Evolutionary conservation across 1,140 invertebrate genomes (phyloP).

Genomic region (Lepidurus couesii): DNA sequence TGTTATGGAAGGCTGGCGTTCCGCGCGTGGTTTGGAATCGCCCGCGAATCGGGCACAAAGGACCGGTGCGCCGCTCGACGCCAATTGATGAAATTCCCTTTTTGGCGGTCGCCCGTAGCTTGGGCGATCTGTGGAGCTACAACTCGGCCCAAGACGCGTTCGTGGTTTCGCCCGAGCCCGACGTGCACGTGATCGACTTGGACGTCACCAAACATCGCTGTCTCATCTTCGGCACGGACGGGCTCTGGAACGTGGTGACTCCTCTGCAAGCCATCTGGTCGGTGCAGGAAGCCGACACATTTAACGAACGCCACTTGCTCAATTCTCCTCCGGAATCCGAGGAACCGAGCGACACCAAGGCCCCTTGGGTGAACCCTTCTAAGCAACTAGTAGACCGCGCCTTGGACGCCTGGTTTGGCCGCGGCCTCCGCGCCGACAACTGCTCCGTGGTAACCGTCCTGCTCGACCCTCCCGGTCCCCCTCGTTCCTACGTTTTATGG

Average conservation of each 20-base stretch:
- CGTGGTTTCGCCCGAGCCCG: constrained; percentile 94
- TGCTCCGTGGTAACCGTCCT: constrained; percentile 89
- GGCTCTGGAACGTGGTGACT: constrained; percentile 91
- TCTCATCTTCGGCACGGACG: constrained; percentile 92
- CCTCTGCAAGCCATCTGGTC: constrained; percentile 74
- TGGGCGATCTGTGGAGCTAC: constrained; percentile 95
- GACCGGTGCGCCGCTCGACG: constrained; percentile 74
- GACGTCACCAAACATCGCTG: constrained; percentile 74
- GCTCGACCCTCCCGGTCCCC: constrained; percentile 83
- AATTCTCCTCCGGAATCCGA: not conserved
- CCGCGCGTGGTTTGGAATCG: constrained; percentile 95
- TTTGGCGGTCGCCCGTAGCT: constrained; percentile 84
- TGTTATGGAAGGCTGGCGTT: constrained; percentile 76
- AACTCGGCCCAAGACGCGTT: constrained; percentile 83
- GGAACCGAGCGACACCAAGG: not conserved
- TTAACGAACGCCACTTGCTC: constrained; percentile 60
- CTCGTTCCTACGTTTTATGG: constrained; percentile 40
- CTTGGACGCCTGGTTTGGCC: constrained; percentile 58
- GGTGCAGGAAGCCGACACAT: constrained; percentile 71
- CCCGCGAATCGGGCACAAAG: constrained; percentile 68
- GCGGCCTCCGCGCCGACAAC: constrained; percentile 85
- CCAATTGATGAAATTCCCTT: constrained; percentile 93
- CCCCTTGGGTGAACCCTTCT: constrained; percentile 75
- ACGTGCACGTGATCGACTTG: constrained; percentile 79
- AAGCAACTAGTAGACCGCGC: constrained; percentile 82